phyloP scores from a whole-genome alignment of 2,797 vertebrate species.

The Nothura maculosa region DNA sequence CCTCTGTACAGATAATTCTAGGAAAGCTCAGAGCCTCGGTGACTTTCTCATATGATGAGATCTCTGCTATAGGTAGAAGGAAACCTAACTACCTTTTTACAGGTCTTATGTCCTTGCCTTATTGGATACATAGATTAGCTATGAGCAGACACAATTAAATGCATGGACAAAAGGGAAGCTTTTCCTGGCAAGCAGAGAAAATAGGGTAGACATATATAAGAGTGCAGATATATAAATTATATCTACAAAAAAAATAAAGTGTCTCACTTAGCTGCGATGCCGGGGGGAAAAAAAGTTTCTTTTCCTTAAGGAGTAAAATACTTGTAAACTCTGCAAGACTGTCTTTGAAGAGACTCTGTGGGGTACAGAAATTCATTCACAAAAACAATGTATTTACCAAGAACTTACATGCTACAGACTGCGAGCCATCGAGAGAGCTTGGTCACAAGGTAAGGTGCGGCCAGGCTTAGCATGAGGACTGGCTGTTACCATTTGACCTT shows the following conservation, averaged over 20 bases:
- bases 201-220: background rate
- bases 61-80: constrained; percentile 5
- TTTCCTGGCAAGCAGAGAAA: background rate
- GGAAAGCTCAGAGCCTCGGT: constrained; percentile 14
- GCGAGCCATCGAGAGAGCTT: background rate
- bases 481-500: background rate
- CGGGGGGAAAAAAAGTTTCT: background rate
- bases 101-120: background rate
- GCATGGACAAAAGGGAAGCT: background rate
- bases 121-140: background rate
- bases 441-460: background rate
- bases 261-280: background rate
- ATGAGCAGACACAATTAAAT: background rate
- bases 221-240: background rate
- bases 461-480: background rate
- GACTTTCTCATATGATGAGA: constrained; percentile 33
- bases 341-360: background rate
- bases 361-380: background rate
- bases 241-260: background rate
- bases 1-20: constrained; percentile 60
- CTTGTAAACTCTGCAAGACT: background rate
- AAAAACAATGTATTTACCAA: background rate
- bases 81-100: constrained; percentile 8
- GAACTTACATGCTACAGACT: background rate
- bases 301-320: background rate